Evolutionary conservation across 2,888 invertebrate species (phyloP), one percentile per base, ranked within the genome.

Genomic region (Blera fallax): DNA sequence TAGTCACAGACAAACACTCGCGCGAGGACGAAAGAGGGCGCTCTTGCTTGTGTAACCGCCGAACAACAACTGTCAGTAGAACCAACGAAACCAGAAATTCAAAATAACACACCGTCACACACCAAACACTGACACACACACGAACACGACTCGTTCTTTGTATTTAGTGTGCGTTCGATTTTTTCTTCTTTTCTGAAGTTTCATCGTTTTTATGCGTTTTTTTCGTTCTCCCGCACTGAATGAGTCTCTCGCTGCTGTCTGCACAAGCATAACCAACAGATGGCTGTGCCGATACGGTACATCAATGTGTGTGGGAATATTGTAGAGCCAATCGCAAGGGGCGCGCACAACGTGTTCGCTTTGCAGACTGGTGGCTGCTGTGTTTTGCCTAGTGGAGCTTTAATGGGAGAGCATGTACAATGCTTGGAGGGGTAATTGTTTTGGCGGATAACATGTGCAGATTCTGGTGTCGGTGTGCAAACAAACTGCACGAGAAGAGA

Each of bases 41-140:
- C 83, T 87, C 88, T 81, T 80, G 45, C 87, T 88, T 73, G 72
- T 84, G 58, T 87, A 81, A 87, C 87, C 85, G 87, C 87, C 88
- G 88, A 87, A 88, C 87, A 87, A 88, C 88, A 88, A 88, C 88
- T 87, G 83, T 73, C 85, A 85, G 81, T 67, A 85, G 81, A 85
- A 76, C 76, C 58, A 81, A 67, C 60, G 81, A 81, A 85, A 81
- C 85, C 58, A 77, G 81, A 85, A 85, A 81, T 81, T 77, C 81
- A 85, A 85, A 85, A 85, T 85, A 85, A 32, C 81, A 69, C 85
- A 85, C 85, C 45, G 85, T 76, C 16, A 54, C 74, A 58, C 43
- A 40, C 58, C 52, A 10, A 50, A 58, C 27, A 52, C n/a, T n/a
- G n/a, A n/a, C 43, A 64, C 56, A 64, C 37, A 62, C 21, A 34